Percentiles rank a stretch among this genome's conserved stretches.
These are phyloP conservation scores for Drosophila ficusphila DNA, from an alignment of 1,140 invertebrate genomes.

Conservation along the genomic window DNA sequence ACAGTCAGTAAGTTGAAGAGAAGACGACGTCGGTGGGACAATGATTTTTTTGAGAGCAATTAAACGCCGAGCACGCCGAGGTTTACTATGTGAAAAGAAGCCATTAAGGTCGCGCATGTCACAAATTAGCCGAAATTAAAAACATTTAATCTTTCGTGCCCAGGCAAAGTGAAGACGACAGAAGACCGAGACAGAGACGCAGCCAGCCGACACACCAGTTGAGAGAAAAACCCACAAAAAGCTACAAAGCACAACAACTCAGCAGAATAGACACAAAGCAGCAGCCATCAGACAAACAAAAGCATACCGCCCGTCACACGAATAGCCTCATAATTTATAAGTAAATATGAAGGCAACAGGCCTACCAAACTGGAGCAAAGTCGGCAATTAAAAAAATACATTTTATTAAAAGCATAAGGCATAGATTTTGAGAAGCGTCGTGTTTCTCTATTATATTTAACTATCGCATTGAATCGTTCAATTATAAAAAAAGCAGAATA, in stretches of 20 bases:
- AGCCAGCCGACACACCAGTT: slow-evolving; percentile 14
- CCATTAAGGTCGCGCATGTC: slow-evolving; percentile 79
- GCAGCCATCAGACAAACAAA: slow-evolving; percentile 22
- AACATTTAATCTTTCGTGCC: slow-evolving; percentile 72
- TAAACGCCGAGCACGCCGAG: slow-evolving; percentile 48
- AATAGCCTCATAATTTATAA: slow-evolving; percentile 26
- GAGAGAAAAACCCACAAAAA: slow-evolving; percentile 58
- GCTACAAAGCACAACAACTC: slow-evolving; percentile 32
- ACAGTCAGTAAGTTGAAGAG: no score
- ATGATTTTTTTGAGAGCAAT: slow-evolving; percentile 61
- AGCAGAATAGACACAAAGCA: slow-evolving; percentile 36
- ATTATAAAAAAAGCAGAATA: no score
- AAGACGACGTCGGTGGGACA: not conserved
- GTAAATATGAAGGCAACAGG: not conserved
- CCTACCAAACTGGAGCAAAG: not conserved
- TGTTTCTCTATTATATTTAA: no score
- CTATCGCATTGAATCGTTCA: no score
- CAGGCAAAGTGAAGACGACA: slow-evolving; percentile 27
- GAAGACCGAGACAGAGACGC: slow-evolving; percentile 12
- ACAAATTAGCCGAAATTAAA: slow-evolving; percentile 81
- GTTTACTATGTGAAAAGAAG: slow-evolving; percentile 80
- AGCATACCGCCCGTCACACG: slow-evolving; percentile 29
- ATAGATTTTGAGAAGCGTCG: no score
- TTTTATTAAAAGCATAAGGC: no score
- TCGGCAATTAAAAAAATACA: not conserved